These are phyloP conservation scores for Hecatera dysodea DNA, from an alignment of 2,888 invertebrate genomes.

Conservation along the genomic window DNA sequence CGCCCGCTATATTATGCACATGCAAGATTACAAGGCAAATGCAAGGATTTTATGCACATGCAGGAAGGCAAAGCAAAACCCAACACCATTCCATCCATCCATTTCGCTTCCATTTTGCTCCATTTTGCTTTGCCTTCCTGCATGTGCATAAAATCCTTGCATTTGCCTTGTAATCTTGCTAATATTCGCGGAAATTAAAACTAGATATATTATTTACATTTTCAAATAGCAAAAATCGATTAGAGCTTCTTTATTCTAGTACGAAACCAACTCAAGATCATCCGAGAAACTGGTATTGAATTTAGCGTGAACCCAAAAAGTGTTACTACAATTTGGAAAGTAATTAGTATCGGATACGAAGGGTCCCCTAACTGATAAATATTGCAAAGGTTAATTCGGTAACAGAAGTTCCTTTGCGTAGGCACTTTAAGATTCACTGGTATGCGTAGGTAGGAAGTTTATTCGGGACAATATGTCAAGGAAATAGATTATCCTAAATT, in stretches of 20 bases:
- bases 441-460: slow-evolving; percentile 24
- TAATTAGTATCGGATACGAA: slow-evolving; percentile 76
- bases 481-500: slow-evolving; percentile 17
- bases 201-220: no score
- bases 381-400: slow-evolving; percentile 74
- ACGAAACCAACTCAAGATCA: slow-evolving; percentile 15
- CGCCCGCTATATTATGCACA: no score
- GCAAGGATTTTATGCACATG: no score
- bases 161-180: no score
- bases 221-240: neutral
- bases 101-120: no score
- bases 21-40: no score
- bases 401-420: slow-evolving; percentile 57
- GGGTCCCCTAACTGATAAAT: slow-evolving; percentile 76
- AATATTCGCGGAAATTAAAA: no score
- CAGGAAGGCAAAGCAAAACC: no score
- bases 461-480: slow-evolving; percentile 9
- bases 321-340: slow-evolving; percentile 70
- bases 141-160: no score
- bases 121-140: no score
- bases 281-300: slow-evolving; percentile 62
- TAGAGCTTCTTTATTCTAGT: neutral
- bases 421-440: slow-evolving; percentile 38
- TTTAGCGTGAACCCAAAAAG: slow-evolving; percentile 68
- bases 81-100: no score